Conservation (phyloP, 2,113 vertebrate species). For the Eupsittula cactorum region DNA sequence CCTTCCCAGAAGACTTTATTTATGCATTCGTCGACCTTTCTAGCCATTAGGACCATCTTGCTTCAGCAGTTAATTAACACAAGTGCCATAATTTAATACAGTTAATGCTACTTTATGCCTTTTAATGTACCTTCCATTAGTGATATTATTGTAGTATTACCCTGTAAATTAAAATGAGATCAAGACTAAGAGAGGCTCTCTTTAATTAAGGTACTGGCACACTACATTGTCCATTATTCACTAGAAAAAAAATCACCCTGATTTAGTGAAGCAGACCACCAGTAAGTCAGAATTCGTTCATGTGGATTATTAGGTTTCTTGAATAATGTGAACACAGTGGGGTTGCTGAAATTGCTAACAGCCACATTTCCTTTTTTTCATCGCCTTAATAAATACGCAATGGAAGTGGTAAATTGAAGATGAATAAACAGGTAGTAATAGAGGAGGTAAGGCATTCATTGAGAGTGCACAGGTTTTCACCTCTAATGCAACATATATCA, state of each 20-base stretch:
- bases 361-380: slow-evolving; percentile 33
- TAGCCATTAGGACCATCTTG: slow-evolving; percentile 80
- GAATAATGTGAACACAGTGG: slow-evolving; percentile 64
- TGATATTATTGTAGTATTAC: slow-evolving; percentile 84
- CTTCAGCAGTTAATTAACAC: slow-evolving; percentile 87
- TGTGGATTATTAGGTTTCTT: slow-evolving; percentile 76
- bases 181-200: slow-evolving; percentile 78
- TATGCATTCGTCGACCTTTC: slow-evolving; percentile 78
- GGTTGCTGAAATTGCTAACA: slow-evolving; percentile 61
- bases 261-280: slow-evolving; percentile 79
- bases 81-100: slow-evolving; percentile 85
- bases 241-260: slow-evolving; percentile 78
- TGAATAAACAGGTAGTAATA: slow-evolving; percentile 34
- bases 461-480: neutral
- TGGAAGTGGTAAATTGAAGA: slow-evolving; percentile 44
- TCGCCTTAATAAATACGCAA: slow-evolving; percentile 62
- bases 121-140: slow-evolving; percentile 83
- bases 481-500: neutral
- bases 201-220: slow-evolving; percentile 87
- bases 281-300: slow-evolving; percentile 74
- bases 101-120: slow-evolving; percentile 83
- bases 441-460: neutral
- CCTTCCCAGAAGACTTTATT: slow-evolving; percentile 69
- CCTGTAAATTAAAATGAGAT: slow-evolving; percentile 82
- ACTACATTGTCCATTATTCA: slow-evolving; percentile 75